These are phyloP conservation scores for Abrostola tripartita DNA, from an alignment of 2,888 invertebrate genomes.

Conservation along the genomic window DNA sequence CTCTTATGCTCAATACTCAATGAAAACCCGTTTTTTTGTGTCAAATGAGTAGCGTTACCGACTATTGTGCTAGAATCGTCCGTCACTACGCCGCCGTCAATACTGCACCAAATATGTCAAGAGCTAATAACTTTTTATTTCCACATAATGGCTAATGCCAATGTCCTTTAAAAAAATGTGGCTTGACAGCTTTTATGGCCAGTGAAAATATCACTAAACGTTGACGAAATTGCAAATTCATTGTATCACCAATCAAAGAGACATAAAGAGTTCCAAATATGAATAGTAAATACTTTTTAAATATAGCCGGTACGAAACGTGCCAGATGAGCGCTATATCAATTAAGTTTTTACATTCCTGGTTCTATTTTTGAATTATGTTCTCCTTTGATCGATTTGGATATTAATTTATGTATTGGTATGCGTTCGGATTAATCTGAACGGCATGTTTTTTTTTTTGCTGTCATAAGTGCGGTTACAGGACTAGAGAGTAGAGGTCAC, in stretches of 20 bases:
- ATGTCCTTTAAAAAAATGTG: conserved; percentile 22
- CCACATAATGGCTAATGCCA: not conserved
- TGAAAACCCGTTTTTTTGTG: no score
- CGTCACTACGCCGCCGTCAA: no score
- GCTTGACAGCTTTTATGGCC: conserved; percentile 7
- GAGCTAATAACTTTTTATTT: not conserved
- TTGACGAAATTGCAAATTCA: conserved; percentile 23
- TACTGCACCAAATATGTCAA: not conserved
- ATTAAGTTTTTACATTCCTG: conserved; percentile 37
- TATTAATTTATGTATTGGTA: conserved; percentile 13
- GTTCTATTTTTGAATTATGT: conserved; percentile 35
- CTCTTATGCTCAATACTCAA: not conserved
- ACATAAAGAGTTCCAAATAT: conserved; percentile 13
- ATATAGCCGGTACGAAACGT: conserved; percentile 17
- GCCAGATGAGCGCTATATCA: conserved; percentile 35
- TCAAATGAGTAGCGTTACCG: no score
- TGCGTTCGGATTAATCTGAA: conserved; percentile 1
- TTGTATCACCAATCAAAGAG: conserved; percentile 30
- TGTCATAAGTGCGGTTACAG: not conserved
- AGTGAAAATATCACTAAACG: conserved; percentile 11
- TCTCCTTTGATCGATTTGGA: conserved; percentile 31
- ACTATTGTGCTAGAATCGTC: no score
- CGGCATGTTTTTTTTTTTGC: conserved; percentile 5
- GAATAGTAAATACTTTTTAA: conserved; percentile 18
- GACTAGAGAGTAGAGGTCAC: not conserved